phyloP scores from a whole-genome alignment of 2,797 vertebrate genomes.

The Pitangus sulphuratus region DNA sequence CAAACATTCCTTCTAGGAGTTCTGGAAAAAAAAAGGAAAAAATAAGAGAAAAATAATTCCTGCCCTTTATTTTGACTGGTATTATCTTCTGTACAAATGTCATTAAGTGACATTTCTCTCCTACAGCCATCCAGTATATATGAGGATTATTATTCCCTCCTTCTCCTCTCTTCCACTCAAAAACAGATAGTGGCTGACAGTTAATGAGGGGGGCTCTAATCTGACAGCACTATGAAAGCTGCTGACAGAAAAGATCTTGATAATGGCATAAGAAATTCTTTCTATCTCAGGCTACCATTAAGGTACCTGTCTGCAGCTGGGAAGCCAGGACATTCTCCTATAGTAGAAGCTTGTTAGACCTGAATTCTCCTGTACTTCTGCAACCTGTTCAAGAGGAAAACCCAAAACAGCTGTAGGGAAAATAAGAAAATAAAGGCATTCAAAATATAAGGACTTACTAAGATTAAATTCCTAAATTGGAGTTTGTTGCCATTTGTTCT shows the following conservation, averaged over 20 bases:
- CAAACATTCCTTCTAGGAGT: constrained; percentile 25
- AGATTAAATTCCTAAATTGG: background rate
- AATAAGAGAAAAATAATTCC: background rate
- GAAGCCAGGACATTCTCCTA: background rate
- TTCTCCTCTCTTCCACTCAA: background rate
- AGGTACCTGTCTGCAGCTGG: background rate
- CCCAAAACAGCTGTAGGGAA: background rate
- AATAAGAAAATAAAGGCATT: background rate
- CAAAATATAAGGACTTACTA: background rate
- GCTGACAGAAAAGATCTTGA: constrained; percentile 26
- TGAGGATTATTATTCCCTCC: constrained; percentile 18
- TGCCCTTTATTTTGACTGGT: constrained; percentile 37
- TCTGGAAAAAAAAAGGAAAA: background rate
- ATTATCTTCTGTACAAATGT: constrained; percentile 55
- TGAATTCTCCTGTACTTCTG: background rate
- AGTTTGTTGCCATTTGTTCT: background rate
- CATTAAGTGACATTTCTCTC: constrained; percentile 64
- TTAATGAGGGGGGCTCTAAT: constrained; percentile 58
- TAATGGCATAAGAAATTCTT: constrained; percentile 47
- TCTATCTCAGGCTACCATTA: constrained; percentile 18
- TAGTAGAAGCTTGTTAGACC: background rate
- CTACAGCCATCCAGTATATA: constrained; percentile 30
- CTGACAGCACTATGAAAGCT: constrained; percentile 57
- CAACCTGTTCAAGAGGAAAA: background rate
- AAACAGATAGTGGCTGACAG: constrained; percentile 40